Evolutionary conservation across 2,797 vertebrate genomes (phyloP).

Genomic region (Macroramphosus scolopax): DNA sequence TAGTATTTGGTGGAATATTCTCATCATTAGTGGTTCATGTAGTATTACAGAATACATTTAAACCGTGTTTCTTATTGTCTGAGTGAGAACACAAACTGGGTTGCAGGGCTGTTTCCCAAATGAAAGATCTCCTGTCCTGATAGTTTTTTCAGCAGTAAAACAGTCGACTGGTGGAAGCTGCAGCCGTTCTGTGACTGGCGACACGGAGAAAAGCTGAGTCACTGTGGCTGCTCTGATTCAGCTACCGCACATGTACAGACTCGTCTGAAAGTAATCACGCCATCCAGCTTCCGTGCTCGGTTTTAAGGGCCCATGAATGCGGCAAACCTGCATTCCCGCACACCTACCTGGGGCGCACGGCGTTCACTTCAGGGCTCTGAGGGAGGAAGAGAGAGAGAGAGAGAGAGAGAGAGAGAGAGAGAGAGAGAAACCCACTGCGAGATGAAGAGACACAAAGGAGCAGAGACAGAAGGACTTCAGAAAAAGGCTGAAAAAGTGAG

Average conservation of each 20-base stretch:
- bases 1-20: too few species aligned
- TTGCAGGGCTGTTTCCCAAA: background rate
- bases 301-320: constrained; percentile 50
- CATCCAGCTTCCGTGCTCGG: constrained; percentile 17
- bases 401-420: constrained; percentile 1
- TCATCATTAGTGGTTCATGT: too few species aligned
- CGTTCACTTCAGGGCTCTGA: constrained; percentile 37
- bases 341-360: constrained; percentile 61
- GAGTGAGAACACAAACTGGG: background rate
- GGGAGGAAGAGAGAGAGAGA: too few species aligned
- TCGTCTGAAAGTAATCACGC: constrained; percentile 48
- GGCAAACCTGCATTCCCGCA: constrained; percentile 69
- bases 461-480: constrained; percentile 5
- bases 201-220: constrained; percentile 48
- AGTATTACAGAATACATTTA: too few species aligned
- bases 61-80: background rate
- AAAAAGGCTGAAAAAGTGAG: too few species aligned
- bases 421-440: constrained; percentile 8
- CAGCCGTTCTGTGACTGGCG: constrained; percentile 6
- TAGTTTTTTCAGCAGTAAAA: background rate
- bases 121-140: background rate
- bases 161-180: constrained; percentile 4
- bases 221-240: constrained; percentile 56
- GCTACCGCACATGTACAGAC: constrained; percentile 62
- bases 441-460: constrained; percentile 8